phyloP scores from a whole-genome alignment of 2,888 invertebrate species.

The Dasypolia templi region DNA sequence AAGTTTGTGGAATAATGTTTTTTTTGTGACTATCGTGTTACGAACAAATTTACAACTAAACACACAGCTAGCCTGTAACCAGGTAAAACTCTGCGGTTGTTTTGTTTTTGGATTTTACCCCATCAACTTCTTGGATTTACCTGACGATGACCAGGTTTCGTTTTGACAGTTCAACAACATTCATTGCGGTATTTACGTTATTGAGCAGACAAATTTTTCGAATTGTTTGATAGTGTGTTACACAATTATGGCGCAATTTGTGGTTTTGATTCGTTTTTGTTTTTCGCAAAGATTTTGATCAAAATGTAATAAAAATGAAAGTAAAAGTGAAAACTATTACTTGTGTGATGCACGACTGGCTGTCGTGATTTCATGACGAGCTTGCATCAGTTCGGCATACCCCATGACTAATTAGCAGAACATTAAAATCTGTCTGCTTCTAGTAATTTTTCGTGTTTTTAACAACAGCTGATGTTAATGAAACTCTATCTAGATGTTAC shows the following conservation, averaged over 20 bases:
- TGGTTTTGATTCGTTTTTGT: neutral
- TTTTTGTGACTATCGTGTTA: neutral
- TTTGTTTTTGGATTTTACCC: no score
- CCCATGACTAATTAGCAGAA: slow-evolving; percentile 42
- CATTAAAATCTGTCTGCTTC: slow-evolving; percentile 6
- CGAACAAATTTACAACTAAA: neutral
- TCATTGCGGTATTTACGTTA: no score
- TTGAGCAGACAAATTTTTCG: no score
- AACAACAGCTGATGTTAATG: neutral
- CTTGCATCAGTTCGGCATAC: slow-evolving; percentile 16
- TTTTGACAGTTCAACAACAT: no score
- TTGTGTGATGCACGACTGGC: slow-evolving; percentile 19
- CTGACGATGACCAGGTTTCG: no score
- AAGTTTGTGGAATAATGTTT: neutral
- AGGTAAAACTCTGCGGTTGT: neutral
- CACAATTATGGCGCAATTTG: no score
- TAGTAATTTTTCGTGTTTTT: neutral
- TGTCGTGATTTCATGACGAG: slow-evolving; percentile 8
- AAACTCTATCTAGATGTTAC: slow-evolving; percentile 9
- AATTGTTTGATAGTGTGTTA: no score
- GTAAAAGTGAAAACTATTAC: slow-evolving; percentile 34
- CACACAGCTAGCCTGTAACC: neutral
- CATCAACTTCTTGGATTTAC: no score
- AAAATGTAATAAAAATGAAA: slow-evolving; percentile 10
- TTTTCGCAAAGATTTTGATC: neutral